A percentile compares a stretch with the other conserved stretches of the same genome.
Evolutionary conservation across 2,797 vertebrate species (phyloP).

Genomic region (Pseudocheirus occidentalis): DNA sequence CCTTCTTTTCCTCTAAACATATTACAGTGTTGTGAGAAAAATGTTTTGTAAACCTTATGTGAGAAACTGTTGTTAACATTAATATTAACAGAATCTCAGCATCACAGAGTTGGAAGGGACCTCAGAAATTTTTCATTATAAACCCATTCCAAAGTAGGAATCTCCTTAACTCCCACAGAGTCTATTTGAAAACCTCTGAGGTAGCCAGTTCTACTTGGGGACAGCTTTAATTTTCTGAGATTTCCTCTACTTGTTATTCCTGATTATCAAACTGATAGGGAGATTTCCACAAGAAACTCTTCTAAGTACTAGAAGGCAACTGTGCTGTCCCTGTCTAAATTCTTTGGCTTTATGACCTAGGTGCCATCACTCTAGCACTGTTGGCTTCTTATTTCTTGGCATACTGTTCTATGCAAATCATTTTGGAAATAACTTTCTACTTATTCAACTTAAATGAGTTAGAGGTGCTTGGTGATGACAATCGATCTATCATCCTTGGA

Average conservation of each 20-base stretch:
- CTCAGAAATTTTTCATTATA: neutral
- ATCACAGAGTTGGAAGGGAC: neutral
- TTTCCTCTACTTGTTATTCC: neutral
- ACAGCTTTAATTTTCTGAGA: neutral
- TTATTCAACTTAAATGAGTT: neutral
- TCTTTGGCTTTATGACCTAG: neutral
- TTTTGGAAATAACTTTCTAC: neutral
- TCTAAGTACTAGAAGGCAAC: neutral
- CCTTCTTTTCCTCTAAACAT: neutral
- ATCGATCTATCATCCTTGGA: constrained; percentile 17
- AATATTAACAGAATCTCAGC: neutral
- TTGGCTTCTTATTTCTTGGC: neutral
- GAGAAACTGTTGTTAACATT: neutral
- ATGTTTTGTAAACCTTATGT: neutral
- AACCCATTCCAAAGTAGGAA: neutral
- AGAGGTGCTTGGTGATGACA: neutral
- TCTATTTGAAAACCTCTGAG: neutral
- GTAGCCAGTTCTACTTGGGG: neutral
- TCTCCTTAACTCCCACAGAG: neutral
- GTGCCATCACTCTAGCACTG: neutral
- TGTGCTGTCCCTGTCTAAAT: neutral
- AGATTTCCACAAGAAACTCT: neutral
- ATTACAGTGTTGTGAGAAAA: neutral
- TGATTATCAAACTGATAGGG: neutral
- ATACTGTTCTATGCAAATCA: neutral